These are phyloP conservation scores for Epizoanthus scotinus DNA, from an alignment of 92 coral and sea anemone species.

Conservation along the genomic window DNA sequence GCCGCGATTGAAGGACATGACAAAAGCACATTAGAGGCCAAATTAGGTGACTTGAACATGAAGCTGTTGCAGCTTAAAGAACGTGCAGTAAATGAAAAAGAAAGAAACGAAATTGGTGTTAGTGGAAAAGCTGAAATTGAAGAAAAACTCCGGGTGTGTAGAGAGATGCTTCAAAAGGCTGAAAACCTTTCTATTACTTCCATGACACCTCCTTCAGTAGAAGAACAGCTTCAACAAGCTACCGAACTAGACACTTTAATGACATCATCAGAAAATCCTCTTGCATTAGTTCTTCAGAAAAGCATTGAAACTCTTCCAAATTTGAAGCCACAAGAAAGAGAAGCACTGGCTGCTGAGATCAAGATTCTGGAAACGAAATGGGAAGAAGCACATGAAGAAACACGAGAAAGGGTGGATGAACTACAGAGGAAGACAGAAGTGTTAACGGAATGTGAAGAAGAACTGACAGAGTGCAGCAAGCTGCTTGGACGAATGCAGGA, in stretches of 20 bases:
- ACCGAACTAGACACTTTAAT: conserved; percentile 37
- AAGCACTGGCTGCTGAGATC: conserved; percentile 53
- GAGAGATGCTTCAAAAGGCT: conserved; percentile 55
- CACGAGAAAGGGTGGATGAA: conserved; percentile 42
- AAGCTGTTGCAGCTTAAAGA: conserved; percentile 64
- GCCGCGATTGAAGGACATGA: conserved; percentile 11
- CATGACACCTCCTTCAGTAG: conserved; percentile 41
- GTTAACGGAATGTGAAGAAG: conserved; percentile 52
- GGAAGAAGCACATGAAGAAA: conserved; percentile 65
- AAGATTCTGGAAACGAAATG: conserved; percentile 52
- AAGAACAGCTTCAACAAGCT: conserved; percentile 47
- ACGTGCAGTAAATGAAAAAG: conserved; percentile 45
- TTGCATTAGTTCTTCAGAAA: conserved; percentile 39
- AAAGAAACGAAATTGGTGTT: conserved; percentile 50
- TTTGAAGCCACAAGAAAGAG: conserved; percentile 63
- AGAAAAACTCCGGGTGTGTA: conserved; percentile 59
- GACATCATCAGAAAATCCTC: conserved; percentile 58
- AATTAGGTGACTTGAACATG: conserved; percentile 51
- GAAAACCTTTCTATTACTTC: conserved; percentile 39
- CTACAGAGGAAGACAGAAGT: conserved; percentile 53
- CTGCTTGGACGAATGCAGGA: conserved; percentile 59
- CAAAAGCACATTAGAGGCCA: conserved; percentile 31
- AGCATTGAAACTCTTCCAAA: conserved; percentile 47
- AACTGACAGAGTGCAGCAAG: conserved; percentile 49
- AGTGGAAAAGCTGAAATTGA: conserved; percentile 51